phyloP scores from a whole-genome alignment of 2,113 vertebrate species.

The Struthio camelus region DNA sequence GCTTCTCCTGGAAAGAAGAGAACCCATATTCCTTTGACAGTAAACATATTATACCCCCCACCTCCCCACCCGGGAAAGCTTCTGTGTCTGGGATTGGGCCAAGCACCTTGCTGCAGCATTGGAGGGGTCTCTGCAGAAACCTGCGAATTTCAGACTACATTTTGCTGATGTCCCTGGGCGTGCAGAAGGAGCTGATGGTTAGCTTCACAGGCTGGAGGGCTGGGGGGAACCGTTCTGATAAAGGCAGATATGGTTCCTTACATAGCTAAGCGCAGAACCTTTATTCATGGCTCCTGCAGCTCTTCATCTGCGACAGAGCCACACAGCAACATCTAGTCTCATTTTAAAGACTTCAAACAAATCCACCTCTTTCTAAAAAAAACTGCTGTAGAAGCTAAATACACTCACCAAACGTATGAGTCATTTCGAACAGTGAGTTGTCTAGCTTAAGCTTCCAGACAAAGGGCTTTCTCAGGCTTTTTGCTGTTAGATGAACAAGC shows the following conservation, averaged over 20 bases:
- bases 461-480: not conserved
- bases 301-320: not conserved
- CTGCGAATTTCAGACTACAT: not conserved
- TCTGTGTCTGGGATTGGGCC: not conserved
- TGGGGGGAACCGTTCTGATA: not conserved
- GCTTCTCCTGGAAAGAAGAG: not conserved
- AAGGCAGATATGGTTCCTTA: not conserved
- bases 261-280: not conserved
- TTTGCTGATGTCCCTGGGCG: not conserved
- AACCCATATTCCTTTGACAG: not conserved
- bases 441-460: not conserved
- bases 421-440: not conserved
- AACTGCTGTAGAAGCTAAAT: not conserved
- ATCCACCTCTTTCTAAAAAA: not conserved
- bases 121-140: not conserved
- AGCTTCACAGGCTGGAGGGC: not conserved
- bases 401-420: not conserved
- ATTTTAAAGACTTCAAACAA: conserved; percentile 5
- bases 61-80: not conserved
- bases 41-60: not conserved
- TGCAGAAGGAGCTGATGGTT: not conserved
- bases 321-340: not conserved
- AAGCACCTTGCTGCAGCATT: not conserved
- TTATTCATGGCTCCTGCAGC: not conserved
- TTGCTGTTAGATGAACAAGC: not conserved